Evolutionary conservation across 1,140 invertebrate species (phyloP), one percentile per base, ranked within the genome.

Genomic region (Cardiocondyla obscurior): DNA sequence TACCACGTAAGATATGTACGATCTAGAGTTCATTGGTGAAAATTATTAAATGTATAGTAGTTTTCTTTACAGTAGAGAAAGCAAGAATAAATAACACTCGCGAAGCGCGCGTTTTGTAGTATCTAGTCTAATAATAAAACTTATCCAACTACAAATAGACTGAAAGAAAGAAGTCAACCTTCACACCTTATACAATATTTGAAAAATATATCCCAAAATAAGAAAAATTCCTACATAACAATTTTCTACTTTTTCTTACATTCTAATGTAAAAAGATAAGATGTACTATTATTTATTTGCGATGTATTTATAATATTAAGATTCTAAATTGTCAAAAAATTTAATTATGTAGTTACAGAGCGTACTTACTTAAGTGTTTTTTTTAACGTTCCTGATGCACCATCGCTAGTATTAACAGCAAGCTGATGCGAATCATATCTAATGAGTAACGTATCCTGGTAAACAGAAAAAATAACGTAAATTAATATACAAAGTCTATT

Each of bases 381-480:
- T 86, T 97, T 97, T 84, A 98, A 94, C 60, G 97, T 98, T 90
- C 97, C 97, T 88, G 97, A 95, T 89, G 96, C 96, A 74, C 97
- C 95, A 93, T 98, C 97, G 93, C 96, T 97, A 42, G 96, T 97
- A 92, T 98, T 97, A 84, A 98, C 97, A 91, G 97, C 96, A 86
- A 98, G 93, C 89, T 97, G 96, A 89, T 97, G 95, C 30, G 97
- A 96, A 89, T 98, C 97, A 85, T 97, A 94, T 90, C 95, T 93
- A 42, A 94, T 96, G 86, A 97, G 94, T 92, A 97, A 97, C 90
- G 96, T 97, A 90, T 97, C 97, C 97, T 97, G 91, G 28, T 16
- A 94, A 94, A 89, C 79, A 79, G 89, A 76, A 79, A 58, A 85
- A 74, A 55, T 83, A n/a, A 58, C 39, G 30, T 22, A 53, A 36